Evolutionary conservation across 2,797 vertebrate species (phyloP).

Genomic region (Oryzias dopingdopingensis): DNA sequence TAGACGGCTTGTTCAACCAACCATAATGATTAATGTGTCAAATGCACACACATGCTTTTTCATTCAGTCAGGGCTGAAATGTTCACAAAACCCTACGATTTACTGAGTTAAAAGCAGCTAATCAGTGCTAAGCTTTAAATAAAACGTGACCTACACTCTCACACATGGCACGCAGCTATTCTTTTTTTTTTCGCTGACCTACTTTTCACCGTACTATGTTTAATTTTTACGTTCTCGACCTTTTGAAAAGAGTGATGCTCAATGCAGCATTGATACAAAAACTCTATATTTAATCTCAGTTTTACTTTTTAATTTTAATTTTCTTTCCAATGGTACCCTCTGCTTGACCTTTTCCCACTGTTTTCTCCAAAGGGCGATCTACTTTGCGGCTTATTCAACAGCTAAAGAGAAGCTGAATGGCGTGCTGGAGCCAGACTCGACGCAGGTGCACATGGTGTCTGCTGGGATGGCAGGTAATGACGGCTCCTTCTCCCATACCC

Average conservation of each 20-base stretch:
- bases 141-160: conserved; percentile 7
- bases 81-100: conserved; percentile 47
- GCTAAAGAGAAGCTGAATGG: conserved; percentile 94
- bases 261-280: too few relatives aligned
- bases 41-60: too few relatives aligned
- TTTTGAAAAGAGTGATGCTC: not conserved
- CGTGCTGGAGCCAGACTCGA: conserved; percentile 91
- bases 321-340: not conserved
- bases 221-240: not conserved
- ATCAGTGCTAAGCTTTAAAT: conserved; percentile 33
- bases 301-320: not conserved
- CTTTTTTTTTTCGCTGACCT: conserved; percentile 2
- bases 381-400: conserved; percentile 97
- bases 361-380: conserved; percentile 86
- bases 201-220: conserved; percentile 8
- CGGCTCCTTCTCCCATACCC: conserved; percentile 37
- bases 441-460: conserved; percentile 96
- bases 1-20: conserved; percentile 5
- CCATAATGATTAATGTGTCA: not conserved
- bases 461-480: conserved; percentile 97
- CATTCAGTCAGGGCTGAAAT: conserved; percentile 11
- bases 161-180: not conserved
- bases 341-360: not conserved
- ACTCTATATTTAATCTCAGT: not conserved
- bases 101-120: conserved; percentile 26